Evolutionary conservation across 2,888 invertebrate species (phyloP), one percentile per base, ranked within the genome.

Genomic region (Noctuana brunneofusca): DNA sequence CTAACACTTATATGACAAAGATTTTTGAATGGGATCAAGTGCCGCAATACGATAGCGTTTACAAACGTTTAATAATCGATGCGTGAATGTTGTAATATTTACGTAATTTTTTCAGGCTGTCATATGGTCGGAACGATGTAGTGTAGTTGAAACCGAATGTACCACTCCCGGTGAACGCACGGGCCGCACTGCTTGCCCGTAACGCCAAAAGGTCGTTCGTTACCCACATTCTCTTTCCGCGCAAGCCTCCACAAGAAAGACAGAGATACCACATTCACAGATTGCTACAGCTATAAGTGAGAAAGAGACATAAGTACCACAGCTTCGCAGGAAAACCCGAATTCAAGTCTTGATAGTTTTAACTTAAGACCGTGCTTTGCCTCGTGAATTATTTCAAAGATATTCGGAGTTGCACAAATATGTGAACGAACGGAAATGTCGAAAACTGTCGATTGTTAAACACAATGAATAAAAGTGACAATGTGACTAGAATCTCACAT

Each of bases 201-300:
- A 89, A 87, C 86, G 83, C 82, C 89, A 85, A 91, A 90, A 89
- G 91, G 91, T 89, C 91, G 90, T 90, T 87, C 89, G 87, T 89
- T 89, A 89, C 84, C 86, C 89, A 90, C 91, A 89, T 89, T 91
- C 91, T 91, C 91, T 90, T 89, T 89, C 87, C 91, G 89, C 90
- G 91, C 91, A 90, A 90, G 91, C 91, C 91, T 90, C 87, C 86
- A 82, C 80, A 84, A 82, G 88, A 81, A 72, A 79, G 83, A 91
- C 71, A 68, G 85, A 81, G 89, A 91, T 68, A 69, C 70, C 78
- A 69, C 64, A 81, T 65, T 68, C 69, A 70, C 71, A 76, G 73
- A 71, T 71, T 71, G 62, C 67, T 64, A 60, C 68, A 63, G 71
- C 64, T 63, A 60, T 68, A 66, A 57, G 80, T 66, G 58, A 64